Conservation (phyloP, 2,888 invertebrate genomes). For the Latheticus oryzae region DNA sequence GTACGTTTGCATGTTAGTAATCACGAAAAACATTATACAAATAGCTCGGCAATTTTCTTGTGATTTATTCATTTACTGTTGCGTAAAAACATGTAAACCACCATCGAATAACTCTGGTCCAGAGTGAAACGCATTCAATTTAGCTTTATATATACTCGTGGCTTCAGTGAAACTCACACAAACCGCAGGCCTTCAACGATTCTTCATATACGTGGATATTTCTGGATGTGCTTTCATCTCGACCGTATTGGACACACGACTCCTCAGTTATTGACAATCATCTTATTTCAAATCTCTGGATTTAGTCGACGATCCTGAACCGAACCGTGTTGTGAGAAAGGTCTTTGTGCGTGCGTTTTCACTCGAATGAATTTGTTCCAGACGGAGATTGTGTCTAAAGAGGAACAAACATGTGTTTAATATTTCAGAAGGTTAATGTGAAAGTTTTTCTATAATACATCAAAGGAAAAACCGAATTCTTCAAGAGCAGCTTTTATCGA, state of each 20-base stretch:
- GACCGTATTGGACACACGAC: conserved; percentile 13
- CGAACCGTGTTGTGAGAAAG: conserved; percentile 19
- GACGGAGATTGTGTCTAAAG: conserved; percentile 5
- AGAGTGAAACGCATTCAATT: conserved; percentile 12
- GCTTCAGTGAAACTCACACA: conserved; percentile 12
- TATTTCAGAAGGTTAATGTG: conserved; percentile 8
- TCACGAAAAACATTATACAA: too few species aligned
- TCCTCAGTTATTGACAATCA: conserved; percentile 26
- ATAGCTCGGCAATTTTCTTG: too few species aligned
- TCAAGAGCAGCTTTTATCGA: neutral
- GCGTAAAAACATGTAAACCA: too few species aligned
- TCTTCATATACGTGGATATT: conserved; percentile 13
- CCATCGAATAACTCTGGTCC: too few species aligned
- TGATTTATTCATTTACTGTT: too few species aligned
- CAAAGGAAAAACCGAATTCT: conserved; percentile 1
- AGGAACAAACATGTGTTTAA: conserved; percentile 4
- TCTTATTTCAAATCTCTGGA: conserved; percentile 22
- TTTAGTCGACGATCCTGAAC: conserved; percentile 21
- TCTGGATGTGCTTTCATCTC: conserved; percentile 21
- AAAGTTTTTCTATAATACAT: conserved; percentile 8
- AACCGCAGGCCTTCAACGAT: neutral
- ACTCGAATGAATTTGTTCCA: conserved; percentile 12
- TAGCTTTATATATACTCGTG: conserved; percentile 6
- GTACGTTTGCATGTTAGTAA: too few species aligned
- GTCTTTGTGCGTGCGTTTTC: conserved; percentile 22